A percentile compares a stretch with the other conserved stretches of the same genome.
These are phyloP conservation scores for Gallinago jamesoni DNA, from an alignment of 2,113 vertebrate species.

Conservation along the genomic window DNA sequence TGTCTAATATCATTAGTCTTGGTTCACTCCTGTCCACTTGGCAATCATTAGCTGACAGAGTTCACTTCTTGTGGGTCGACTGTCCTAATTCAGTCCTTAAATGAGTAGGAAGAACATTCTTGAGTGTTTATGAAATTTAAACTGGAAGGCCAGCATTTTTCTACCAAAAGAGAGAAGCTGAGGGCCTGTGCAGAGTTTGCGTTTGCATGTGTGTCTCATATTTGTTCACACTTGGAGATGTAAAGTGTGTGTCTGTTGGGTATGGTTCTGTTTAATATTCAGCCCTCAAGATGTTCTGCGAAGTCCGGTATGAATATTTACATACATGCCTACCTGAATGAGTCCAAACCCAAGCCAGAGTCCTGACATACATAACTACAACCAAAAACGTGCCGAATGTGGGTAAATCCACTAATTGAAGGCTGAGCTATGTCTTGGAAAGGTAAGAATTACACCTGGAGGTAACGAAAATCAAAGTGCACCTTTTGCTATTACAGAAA, in stretches of 20 bases:
- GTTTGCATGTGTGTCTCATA: not conserved
- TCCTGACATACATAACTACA: not conserved
- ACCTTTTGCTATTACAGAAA: not conserved
- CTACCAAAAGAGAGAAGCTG: not conserved
- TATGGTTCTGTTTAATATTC: not conserved
- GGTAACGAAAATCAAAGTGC: fast-evolving
- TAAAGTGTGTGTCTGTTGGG: not conserved
- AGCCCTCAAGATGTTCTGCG: not conserved
- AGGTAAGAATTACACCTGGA: not conserved
- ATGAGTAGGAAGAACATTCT: not conserved
- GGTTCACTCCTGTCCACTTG: not conserved
- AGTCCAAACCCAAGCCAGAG: not conserved
- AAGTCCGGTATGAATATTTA: not conserved
- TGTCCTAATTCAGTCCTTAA: not conserved
- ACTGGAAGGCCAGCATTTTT: not conserved
- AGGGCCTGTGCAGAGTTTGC: not conserved
- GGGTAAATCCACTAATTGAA: not conserved
- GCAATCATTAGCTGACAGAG: not conserved
- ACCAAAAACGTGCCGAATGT: not conserved
- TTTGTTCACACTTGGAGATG: not conserved
- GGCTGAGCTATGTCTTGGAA: not conserved
- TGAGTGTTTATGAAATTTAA: not conserved
- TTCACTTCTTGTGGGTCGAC: not conserved
- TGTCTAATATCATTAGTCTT: not conserved
- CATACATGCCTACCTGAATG: not conserved